Evolutionary conservation across 2,113 vertebrate genomes (phyloP).

Genomic region (Stegastes partitus): DNA sequence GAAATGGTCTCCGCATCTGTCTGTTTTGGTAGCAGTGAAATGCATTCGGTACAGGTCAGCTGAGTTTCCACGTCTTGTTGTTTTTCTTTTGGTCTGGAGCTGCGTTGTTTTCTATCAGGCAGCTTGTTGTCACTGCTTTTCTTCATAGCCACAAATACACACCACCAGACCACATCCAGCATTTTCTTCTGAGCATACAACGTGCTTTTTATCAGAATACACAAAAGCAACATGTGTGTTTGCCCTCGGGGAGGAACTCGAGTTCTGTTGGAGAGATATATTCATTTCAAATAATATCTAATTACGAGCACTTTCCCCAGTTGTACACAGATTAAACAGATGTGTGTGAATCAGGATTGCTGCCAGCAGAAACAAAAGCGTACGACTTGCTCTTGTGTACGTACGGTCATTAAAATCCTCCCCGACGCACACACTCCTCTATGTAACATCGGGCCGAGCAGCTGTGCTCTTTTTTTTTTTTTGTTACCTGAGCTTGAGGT

Average conservation of each 20-base stretch:
- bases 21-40: too few relatives aligned
- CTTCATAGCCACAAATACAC: too few relatives aligned
- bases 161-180: too few relatives aligned
- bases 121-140: too few relatives aligned
- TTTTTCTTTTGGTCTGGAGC: too few relatives aligned
- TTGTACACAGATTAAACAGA: neutral
- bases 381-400: neutral
- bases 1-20: too few relatives aligned
- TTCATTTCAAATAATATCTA: neutral
- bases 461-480: conserved; percentile 26
- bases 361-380: neutral
- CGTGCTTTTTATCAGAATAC: neutral
- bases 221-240: neutral
- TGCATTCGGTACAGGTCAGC: too few relatives aligned
- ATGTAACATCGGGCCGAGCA: conserved; percentile 4
- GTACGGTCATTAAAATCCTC: neutral
- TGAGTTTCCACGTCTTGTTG: too few relatives aligned
- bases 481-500: neutral
- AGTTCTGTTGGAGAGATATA: neutral
- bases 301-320: neutral
- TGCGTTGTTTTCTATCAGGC: too few relatives aligned
- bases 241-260: neutral
- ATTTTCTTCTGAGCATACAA: too few relatives aligned
- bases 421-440: neutral
- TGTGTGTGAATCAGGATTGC: neutral